Conservation (phyloP, 2,888 invertebrate species). For the Aleiodes alternator region DNA sequence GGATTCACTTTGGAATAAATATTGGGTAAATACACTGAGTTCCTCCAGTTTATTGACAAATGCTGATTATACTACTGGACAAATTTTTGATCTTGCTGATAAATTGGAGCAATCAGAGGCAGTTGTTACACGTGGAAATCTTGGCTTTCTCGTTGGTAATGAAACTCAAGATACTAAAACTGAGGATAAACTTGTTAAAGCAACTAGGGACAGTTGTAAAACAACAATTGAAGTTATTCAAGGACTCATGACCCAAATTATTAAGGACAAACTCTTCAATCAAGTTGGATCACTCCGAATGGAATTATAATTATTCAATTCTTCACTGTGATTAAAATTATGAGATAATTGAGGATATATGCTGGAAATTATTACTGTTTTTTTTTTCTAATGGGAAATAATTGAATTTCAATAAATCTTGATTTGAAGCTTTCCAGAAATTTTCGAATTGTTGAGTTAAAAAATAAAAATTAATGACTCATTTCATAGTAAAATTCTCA, state of each 20-base stretch:
- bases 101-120: slow-evolving; percentile 97
- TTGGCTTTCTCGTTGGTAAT: slow-evolving; percentile 77
- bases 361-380: too few species aligned
- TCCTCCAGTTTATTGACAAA: slow-evolving; percentile 97
- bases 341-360: too few species aligned
- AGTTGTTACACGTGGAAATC: slow-evolving; percentile 81
- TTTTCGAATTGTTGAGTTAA: too few species aligned
- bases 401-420: too few species aligned
- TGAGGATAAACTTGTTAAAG: slow-evolving; percentile 96
- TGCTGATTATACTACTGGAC: slow-evolving; percentile 98
- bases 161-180: slow-evolving; percentile 94
- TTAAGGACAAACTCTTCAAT: slow-evolving; percentile 96
- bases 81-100: slow-evolving; percentile 97
- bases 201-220: slow-evolving; percentile 97
- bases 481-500: too few species aligned
- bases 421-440: too few species aligned
- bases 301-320: slow-evolving; percentile 58
- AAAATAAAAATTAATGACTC: too few species aligned
- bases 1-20: slow-evolving; percentile 99
- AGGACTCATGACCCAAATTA: slow-evolving; percentile 98
- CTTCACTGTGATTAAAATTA: slow-evolving; percentile 1
- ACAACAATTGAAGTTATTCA: slow-evolving; percentile 98
- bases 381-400: too few species aligned
- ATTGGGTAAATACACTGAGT: slow-evolving; percentile 99
- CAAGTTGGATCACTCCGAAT: slow-evolving; percentile 73